Evolutionary conservation across 1,140 invertebrate species (phyloP).

Genomic region (Solenopsis invicta): DNA sequence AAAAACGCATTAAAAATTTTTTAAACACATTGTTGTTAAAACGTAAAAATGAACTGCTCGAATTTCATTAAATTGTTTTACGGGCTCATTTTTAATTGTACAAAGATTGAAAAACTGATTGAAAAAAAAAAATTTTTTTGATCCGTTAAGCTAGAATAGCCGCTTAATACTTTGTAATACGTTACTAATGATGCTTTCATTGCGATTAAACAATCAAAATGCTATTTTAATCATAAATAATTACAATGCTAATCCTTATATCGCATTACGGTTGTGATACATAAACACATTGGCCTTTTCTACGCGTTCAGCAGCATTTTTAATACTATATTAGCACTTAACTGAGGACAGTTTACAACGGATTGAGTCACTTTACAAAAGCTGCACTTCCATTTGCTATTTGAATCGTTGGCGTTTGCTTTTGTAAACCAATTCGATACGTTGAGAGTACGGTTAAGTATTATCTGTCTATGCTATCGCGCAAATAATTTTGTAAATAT

Average conservation of each 20-base stretch:
- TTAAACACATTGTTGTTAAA: too few species aligned
- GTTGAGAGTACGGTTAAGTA: constrained; percentile 45
- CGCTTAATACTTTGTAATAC: background rate
- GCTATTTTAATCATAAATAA: constrained; percentile 7
- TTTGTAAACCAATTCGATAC: constrained; percentile 41
- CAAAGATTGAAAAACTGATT: too few species aligned
- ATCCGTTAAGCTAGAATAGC: too few species aligned
- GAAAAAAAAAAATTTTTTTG: too few species aligned
- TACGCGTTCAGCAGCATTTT: background rate
- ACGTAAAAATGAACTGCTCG: too few species aligned
- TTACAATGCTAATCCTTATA: constrained; percentile 11
- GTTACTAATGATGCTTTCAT: background rate
- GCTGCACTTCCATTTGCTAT: constrained; percentile 33
- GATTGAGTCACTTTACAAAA: constrained; percentile 52
- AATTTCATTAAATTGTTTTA: too few species aligned
- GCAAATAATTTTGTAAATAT: constrained; percentile 61
- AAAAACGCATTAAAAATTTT: too few species aligned
- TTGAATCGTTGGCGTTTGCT: constrained; percentile 12
- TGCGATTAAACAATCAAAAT: background rate
- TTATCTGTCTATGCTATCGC: constrained; percentile 42
- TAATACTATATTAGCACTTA: constrained; percentile 39
- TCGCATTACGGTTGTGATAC: background rate
- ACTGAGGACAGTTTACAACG: background rate
- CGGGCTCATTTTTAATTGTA: too few species aligned
- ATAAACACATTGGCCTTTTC: background rate